Base-by-base conservation (phyloP, 2,888 invertebrate genomes). In the Sipha maydis region DNA sequence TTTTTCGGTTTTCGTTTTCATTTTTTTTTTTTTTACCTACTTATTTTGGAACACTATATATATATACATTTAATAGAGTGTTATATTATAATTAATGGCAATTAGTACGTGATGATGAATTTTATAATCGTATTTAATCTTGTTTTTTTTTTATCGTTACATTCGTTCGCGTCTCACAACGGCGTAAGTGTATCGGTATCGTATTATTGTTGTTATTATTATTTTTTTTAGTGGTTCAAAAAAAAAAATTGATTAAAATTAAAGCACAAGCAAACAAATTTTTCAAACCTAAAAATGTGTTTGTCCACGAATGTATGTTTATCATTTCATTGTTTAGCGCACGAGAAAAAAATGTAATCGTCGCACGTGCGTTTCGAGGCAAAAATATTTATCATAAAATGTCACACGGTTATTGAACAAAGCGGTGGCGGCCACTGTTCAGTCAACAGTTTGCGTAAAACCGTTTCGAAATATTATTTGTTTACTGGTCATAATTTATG, bases 381-480 rank as follows among this genome's bases (percentile, higher is more conserved):
- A n/a, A 28, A 69, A 69, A 69, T 69, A 69, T 69, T 69, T 69
- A 69, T 69, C 69, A 11, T 69, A 69, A n/a, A 82, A 82, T 61
- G 79, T 88, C 88, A 31, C 75, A 67, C 75, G 61, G 82, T 82
- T 82, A 67, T 82, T 75, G 71, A 31, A 75, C 56, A 80, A 73
- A 71, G 19, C 67, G 34, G 48, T n/a, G 85, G 11, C 76, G 76
- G 28, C 48, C 31, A 48, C 54, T 21, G 71, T 56, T 38, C 34
- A 3, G 7, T 41, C 21, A 3, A 71, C 67, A 31, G 75, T 82
- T 80, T 82, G 82, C 88, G 82, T 82, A 88, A 88, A 82, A 75
- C 75, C 41, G 34, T 88, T 73, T 88, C 75, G 82, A 75, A 88
- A 88, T 75, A 31, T 21, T 31, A 17, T 80, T 41, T 38, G 56